phyloP scores from a whole-genome alignment of 1,140 invertebrate species.

The Brachionus paranguensis region DNA sequence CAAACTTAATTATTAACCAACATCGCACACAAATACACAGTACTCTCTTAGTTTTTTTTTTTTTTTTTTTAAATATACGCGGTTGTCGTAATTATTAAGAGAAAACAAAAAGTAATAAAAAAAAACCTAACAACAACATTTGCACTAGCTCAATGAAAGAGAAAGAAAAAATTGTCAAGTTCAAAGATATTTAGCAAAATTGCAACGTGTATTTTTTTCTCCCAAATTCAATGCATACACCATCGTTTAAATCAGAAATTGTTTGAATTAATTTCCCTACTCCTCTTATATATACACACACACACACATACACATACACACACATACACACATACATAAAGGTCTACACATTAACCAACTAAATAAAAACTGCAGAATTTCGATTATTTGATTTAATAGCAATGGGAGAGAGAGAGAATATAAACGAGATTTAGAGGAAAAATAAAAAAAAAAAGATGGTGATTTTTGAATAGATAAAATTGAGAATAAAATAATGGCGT shows the following conservation, averaged over 20 bases:
- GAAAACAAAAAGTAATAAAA: not conserved
- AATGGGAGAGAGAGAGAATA: not conserved
- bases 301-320: not conserved
- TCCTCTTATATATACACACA: not conserved
- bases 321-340: too few relatives aligned
- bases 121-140: not conserved
- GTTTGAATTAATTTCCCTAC: not conserved
- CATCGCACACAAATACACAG: not conserved
- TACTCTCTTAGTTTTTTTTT: too few relatives aligned
- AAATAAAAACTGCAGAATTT: not conserved
- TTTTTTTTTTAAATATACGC: too few relatives aligned
- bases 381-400: not conserved
- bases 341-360: too few relatives aligned
- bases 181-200: not conserved
- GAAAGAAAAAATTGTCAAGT: not conserved
- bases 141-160: not conserved
- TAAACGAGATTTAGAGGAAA: not conserved
- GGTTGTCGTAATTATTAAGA: not conserved
- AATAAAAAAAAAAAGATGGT: not conserved
- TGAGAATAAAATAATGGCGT: constrained; percentile 28
- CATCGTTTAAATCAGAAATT: not conserved
- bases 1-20: not conserved
- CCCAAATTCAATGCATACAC: not conserved
- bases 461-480: constrained; percentile 17
- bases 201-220: constrained; percentile 15